Conservation (phyloP, 2,888 invertebrate genomes). For the Mythimna pallens region DNA sequence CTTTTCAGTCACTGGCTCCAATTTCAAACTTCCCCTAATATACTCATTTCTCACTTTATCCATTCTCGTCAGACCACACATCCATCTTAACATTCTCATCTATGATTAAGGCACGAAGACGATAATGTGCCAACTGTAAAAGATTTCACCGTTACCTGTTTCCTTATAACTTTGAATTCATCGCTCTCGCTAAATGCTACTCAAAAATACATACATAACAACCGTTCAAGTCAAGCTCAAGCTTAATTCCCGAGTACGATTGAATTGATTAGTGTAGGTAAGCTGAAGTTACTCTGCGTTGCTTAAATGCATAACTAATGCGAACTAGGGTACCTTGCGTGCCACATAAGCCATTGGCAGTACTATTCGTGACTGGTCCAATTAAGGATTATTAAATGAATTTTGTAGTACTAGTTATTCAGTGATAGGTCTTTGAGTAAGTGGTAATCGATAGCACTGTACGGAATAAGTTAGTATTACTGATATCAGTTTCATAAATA, state of each 20-base stretch:
- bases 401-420: slow-evolving; percentile 13
- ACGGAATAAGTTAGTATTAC: background rate
- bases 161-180: background rate
- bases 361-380: slow-evolving; percentile 1
- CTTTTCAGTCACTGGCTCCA: no score
- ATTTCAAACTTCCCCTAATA: no score
- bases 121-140: no score
- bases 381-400: slow-evolving; percentile 41
- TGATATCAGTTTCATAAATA: slow-evolving; percentile 6
- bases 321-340: slow-evolving; percentile 9
- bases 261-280: slow-evolving; percentile 22
- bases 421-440: background rate
- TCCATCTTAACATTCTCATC: no score
- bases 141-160: background rate
- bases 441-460: background rate
- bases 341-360: slow-evolving; percentile 27
- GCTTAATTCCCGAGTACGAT: background rate
- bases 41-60: no score
- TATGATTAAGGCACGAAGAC: no score
- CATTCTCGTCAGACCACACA: no score
- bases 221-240: slow-evolving; percentile 10
- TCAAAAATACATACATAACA: slow-evolving; percentile 2
- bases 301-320: slow-evolving; percentile 33
- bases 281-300: slow-evolving; percentile 8
- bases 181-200: background rate